phyloP scores from a whole-genome alignment of 2,113 vertebrate genomes.

The Aldabrachelys gigantea region DNA sequence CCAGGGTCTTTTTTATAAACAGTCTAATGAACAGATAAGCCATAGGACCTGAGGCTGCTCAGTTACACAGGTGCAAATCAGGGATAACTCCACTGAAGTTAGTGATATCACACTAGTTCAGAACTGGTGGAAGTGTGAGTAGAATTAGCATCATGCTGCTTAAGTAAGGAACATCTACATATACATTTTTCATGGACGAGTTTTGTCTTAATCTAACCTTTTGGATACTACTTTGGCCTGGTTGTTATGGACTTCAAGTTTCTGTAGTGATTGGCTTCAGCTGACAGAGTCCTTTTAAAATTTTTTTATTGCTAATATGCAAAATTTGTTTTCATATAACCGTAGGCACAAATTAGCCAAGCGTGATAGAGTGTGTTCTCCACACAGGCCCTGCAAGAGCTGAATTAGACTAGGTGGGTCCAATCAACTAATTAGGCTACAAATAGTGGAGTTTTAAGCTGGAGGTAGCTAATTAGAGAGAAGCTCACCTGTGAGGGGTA shows the following conservation, averaged over 20 bases:
- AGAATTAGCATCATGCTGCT: not conserved
- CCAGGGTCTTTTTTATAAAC: not conserved
- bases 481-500: not conserved
- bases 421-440: not conserved
- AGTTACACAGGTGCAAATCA: not conserved
- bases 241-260: not conserved
- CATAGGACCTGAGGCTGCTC: not conserved
- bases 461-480: not conserved
- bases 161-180: not conserved
- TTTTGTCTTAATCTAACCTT: not conserved
- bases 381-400: not conserved
- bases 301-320: not conserved
- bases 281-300: not conserved
- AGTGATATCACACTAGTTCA: not conserved
- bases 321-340: not conserved
- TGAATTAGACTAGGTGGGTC: not conserved
- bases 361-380: not conserved
- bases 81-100: not conserved
- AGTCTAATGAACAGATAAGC: not conserved
- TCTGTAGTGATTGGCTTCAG: not conserved
- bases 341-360: not conserved
- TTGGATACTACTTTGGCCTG: not conserved
- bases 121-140: not conserved
- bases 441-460: not conserved
- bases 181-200: not conserved